Evolutionary conservation across 2,797 vertebrate genomes (phyloP).

Genomic region (Carcharodon carcharias): DNA sequence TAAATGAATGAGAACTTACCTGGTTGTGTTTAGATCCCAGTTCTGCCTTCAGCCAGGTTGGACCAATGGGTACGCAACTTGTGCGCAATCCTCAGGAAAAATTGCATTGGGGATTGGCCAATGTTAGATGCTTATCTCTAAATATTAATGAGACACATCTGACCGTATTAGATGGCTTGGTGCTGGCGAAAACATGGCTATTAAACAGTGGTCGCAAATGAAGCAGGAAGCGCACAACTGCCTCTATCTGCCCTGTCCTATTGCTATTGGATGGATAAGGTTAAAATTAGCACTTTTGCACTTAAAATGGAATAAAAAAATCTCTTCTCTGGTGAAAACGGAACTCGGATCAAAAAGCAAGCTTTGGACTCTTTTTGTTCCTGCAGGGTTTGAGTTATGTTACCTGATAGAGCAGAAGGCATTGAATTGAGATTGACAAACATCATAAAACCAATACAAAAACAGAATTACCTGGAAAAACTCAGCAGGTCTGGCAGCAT

Average conservation of each 20-base stretch:
- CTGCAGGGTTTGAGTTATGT: background rate
- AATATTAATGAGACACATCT: background rate
- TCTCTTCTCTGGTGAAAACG: background rate
- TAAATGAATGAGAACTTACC: background rate
- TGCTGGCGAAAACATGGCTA: background rate
- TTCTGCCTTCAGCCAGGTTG: background rate
- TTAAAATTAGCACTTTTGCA: background rate
- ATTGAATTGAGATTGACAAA: background rate
- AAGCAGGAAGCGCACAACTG: background rate
- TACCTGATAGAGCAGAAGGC: background rate
- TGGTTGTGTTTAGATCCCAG: background rate
- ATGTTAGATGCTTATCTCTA: background rate
- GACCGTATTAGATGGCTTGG: background rate
- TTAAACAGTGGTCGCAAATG: background rate
- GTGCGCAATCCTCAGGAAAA: background rate
- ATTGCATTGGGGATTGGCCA: background rate
- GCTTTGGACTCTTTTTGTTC: background rate
- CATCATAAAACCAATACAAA: background rate
- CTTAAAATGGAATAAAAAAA: background rate
- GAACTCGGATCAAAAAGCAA: background rate
- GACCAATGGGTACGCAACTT: background rate
- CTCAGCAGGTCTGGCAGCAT: too few relatives aligned
- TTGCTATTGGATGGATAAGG: background rate
- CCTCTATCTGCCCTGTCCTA: background rate
- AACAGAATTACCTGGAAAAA: too few relatives aligned